These are phyloP conservation scores for Octopus sinensis DNA, from an alignment of 1,140 invertebrate species.

Conservation along the genomic window DNA sequence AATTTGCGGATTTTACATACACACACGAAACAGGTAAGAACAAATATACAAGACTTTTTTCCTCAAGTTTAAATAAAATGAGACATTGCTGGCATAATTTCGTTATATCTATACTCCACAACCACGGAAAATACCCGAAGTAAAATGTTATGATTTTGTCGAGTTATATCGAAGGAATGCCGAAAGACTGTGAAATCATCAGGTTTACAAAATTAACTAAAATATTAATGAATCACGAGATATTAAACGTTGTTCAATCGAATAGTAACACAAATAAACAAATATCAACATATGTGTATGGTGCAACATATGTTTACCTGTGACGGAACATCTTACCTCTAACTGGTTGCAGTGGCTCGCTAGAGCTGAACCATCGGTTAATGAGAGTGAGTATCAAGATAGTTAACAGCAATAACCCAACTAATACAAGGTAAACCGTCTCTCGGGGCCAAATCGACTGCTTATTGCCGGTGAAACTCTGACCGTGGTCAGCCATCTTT, in stretches of 20 bases:
- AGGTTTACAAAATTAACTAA: not conserved
- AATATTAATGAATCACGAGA: not conserved
- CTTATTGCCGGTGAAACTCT: too few relatives aligned
- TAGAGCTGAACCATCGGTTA: not conserved
- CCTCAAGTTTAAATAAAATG: too few relatives aligned
- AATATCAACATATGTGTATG: not conserved
- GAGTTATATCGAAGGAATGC: too few relatives aligned
- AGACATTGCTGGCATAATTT: too few relatives aligned
- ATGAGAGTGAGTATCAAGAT: not conserved
- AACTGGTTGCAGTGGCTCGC: not conserved
- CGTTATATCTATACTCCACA: too few relatives aligned
- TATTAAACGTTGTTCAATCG: not conserved
- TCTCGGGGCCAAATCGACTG: not conserved
- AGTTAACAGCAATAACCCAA: not conserved
- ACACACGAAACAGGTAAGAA: too few relatives aligned
- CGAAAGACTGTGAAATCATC: not conserved
- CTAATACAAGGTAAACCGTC: not conserved
- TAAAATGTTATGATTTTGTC: too few relatives aligned
- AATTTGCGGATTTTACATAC: too few relatives aligned
- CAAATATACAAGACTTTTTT: too few relatives aligned
- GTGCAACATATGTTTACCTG: not conserved
- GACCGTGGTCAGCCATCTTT: too few relatives aligned
- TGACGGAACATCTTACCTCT: not conserved
- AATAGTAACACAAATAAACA: not conserved
- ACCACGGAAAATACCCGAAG: too few relatives aligned